A percentile compares a stretch with the other conserved stretches of the same genome.
Conservation (phyloP, 53 echinoderm and acorn worm species). For the Crossaster papposus region DNA sequence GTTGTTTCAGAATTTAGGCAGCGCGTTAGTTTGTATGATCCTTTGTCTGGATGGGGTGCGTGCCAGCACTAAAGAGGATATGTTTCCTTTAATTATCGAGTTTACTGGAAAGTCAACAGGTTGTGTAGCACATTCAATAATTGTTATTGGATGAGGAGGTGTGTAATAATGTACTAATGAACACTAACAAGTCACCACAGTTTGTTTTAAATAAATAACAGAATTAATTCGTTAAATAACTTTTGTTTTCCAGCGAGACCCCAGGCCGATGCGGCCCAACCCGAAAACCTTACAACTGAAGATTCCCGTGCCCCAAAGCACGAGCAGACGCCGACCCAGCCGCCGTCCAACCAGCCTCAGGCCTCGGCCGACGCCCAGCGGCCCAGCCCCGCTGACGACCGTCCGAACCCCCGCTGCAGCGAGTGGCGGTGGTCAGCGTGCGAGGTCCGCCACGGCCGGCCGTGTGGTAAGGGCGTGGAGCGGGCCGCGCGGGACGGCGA, state of each 20-base stretch:
- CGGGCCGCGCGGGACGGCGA: constrained; percentile 54
- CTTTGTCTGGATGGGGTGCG: no score
- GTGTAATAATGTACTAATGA: no score
- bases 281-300: neutral
- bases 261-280: constrained; percentile 47
- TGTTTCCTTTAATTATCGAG: no score
- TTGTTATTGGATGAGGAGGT: no score
- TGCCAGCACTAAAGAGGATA: no score
- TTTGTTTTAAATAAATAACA: neutral
- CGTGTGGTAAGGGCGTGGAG: constrained; percentile 61
- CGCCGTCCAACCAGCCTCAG: neutral
- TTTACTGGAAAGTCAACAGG: no score
- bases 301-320: neutral
- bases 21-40: no score
- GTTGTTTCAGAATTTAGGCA: neutral
- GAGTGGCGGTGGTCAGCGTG: constrained; percentile 63
- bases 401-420: constrained; percentile 32
- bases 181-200: no score
- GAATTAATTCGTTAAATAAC: neutral
- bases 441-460: constrained; percentile 44
- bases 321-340: constrained; percentile 10
- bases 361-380: neutral
- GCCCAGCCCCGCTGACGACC: constrained; percentile 13
- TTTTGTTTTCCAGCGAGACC: constrained; percentile 22
- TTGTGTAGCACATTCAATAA: no score